phyloP scores from a whole-genome alignment of 2,797 vertebrate genomes.

The Lycodopsis pacificus region DNA sequence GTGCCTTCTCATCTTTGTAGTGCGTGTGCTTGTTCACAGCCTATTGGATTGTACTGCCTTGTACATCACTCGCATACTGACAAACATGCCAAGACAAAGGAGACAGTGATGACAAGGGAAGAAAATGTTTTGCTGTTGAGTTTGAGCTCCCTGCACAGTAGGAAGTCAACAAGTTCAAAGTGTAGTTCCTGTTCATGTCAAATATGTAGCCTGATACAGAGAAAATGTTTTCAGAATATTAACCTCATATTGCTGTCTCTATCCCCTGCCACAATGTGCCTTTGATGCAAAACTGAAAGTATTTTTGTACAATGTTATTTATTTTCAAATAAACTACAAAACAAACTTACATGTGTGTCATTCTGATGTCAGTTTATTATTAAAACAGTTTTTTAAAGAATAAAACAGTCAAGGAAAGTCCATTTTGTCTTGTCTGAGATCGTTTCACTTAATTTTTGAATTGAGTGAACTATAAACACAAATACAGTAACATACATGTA shows the following conservation, averaged over 20 bases:
- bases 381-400: background rate
- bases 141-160: constrained; percentile 1
- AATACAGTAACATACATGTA: background rate
- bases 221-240: constrained; percentile 15
- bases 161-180: background rate
- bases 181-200: constrained; percentile 12
- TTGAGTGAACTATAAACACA: background rate
- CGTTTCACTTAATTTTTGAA: background rate
- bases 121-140: background rate
- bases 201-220: background rate
- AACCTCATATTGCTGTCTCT: constrained; percentile 18
- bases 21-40: background rate
- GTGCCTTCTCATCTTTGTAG: constrained; percentile 21
- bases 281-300: constrained; percentile 45
- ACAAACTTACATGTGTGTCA: constrained; percentile 4
- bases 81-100: background rate
- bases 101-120: constrained; percentile 16
- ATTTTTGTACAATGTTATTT: constrained; percentile 69
- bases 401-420: background rate
- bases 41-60: background rate
- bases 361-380: background rate
- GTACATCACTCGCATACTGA: background rate
- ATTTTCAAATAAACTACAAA: constrained; percentile 61
- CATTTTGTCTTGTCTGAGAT: background rate
- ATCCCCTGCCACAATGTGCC: constrained; percentile 11